Base-by-base conservation (phyloP, 2,888 invertebrate genomes). In the Lacanobia oleracea region DNA sequence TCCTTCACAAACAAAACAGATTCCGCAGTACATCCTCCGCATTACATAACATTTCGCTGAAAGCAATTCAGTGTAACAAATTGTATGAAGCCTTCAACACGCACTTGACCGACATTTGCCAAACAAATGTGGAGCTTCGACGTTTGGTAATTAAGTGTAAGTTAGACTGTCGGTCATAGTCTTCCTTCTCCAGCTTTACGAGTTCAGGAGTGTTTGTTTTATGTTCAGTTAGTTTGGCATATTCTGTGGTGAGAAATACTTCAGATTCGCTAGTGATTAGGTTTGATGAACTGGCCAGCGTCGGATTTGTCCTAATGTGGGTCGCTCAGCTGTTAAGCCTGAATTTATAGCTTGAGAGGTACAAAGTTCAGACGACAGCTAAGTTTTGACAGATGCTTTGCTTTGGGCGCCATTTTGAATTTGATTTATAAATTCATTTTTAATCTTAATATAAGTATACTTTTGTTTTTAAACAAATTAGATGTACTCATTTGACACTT, bases 61-160 rank as follows among this genome's bases (percentile, higher is more conserved):
- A 80, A 82, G 79, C 78, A 69, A 82, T 82, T 82, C 67, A 61
- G 50, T 40, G 56, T 69, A 69, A 73, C 78, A 69, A 81, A 76
- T 81, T 82, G 63, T 82, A 80, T 77, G 79, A 77, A 80, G 60
- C 60, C 63, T 60, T 81, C 71, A 67, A 57, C 60, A 59, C 80
- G 40, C 71, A 83, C 71, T 78, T 72, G 66, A 81, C 73, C 67
- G 48, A 72, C 56, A 72, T 81, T 72, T 33, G 61, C 51, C 50
- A 53, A 84, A 72, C 79, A 79, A 84, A 84, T 82, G 59, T 75
- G 50, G 75, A 79, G 70, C 74, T 79, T 77, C 79, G 56, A 67
- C 50, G 7, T 66, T 21, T 54, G 18, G 67, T 59, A 75, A 82
- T 82, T 84, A 84, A 77, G 75, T 74, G 48, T 37, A 75, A 64